A percentile compares a stretch with the other conserved stretches of the same genome.
Conservation (phyloP, 2,797 vertebrate species). For the Perodicticus potto region DNA sequence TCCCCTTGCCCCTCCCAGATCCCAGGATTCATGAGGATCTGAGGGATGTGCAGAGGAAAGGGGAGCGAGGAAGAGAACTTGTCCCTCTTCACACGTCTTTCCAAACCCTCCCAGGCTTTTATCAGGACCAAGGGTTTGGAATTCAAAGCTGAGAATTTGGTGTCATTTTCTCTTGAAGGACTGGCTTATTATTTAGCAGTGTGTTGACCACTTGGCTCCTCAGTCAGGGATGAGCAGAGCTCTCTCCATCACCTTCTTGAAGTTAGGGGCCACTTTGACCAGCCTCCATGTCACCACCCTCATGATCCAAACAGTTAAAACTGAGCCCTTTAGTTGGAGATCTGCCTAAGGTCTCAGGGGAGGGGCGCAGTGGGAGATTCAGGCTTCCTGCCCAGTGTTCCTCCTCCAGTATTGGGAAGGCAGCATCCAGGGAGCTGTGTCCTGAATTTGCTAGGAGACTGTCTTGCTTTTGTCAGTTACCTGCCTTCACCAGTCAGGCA, state of each 20-base stretch:
- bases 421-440: background rate
- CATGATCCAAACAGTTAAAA: background rate
- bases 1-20: background rate
- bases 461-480: background rate
- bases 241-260: background rate
- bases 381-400: background rate
- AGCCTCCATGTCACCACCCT: background rate
- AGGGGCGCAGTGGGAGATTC: background rate
- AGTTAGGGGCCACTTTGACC: background rate
- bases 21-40: background rate
- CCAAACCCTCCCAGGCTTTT: background rate
- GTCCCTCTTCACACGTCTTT: background rate
- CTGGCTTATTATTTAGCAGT: too few relatives aligned
- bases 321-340: background rate
- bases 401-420: background rate
- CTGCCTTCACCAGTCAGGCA: background rate
- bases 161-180: background rate
- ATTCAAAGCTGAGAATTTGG: background rate
- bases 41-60: background rate
- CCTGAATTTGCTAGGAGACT: background rate
- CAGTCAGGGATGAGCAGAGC: background rate
- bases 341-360: background rate
- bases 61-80: rapidly evolving
- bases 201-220: rapidly evolving
- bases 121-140: background rate